Percentiles rank a stretch among this genome's conserved stretches.
Evolutionary conservation across 2,888 invertebrate genomes (phyloP).

Genomic region (Lasius fuliginosus): DNA sequence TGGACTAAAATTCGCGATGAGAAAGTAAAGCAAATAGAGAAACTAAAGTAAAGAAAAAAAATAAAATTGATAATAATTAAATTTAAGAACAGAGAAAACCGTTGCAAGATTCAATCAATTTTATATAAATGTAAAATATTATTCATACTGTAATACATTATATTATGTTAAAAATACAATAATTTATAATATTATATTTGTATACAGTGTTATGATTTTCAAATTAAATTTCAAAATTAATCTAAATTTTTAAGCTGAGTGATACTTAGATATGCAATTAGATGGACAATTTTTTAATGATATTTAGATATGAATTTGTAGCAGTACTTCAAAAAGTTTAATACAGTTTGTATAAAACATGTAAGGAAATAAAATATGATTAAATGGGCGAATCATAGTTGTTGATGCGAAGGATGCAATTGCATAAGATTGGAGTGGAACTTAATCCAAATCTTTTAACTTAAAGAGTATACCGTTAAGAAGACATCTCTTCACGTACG

Average conservation of each 20-base stretch:
- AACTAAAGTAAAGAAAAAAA: not conserved
- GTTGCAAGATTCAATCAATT: not conserved
- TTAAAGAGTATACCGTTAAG: not conserved
- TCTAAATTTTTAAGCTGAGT: not conserved
- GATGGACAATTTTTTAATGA: not conserved
- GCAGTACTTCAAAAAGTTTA: not conserved
- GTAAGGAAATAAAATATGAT: not conserved
- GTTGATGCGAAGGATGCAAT: not conserved
- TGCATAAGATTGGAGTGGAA: constrained; percentile 22
- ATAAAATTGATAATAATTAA: not conserved
- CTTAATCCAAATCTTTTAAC: constrained; percentile 28
- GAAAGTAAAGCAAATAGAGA: not conserved
- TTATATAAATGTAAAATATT: not conserved
- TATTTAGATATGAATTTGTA: not conserved
- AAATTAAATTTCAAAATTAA: not conserved
- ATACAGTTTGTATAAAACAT: not conserved
- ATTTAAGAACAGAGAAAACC: not conserved
- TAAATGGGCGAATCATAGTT: not conserved
- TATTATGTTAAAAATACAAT: not conserved
- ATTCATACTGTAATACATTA: not conserved
- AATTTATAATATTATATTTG: not conserved
- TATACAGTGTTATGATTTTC: not conserved
- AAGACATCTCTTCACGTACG: constrained; percentile 31
- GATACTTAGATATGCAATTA: not conserved
- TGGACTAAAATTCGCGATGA: not conserved